phyloP scores from a whole-genome alignment of 2,797 vertebrate species.

The Notolepis coatsorum region DNA sequence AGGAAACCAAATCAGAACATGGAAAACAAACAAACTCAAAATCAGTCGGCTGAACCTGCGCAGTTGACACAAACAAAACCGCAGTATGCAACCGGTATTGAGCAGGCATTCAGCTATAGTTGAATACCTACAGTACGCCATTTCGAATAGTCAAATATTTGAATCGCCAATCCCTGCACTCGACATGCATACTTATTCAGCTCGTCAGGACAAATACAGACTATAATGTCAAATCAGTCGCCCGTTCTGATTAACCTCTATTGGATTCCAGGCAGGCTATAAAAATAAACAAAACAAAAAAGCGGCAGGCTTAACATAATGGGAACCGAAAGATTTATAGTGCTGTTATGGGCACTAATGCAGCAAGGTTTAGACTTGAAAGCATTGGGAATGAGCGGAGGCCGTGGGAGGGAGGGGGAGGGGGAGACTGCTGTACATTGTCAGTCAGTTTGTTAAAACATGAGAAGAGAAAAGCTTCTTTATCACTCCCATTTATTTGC shows the following conservation, averaged over 20 bases:
- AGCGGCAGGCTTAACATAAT: conserved; percentile 47
- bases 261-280: conserved; percentile 43
- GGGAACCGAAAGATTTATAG: conserved; percentile 43
- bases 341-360: conserved; percentile 61
- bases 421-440: conserved; percentile 12
- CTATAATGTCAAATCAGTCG: conserved; percentile 18
- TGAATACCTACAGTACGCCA: too few species aligned
- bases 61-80: too few species aligned
- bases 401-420: neutral
- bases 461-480: conserved; percentile 50
- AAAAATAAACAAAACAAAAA: conserved; percentile 49
- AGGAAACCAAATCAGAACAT: too few species aligned
- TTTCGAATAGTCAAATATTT: too few species aligned
- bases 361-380: conserved; percentile 50
- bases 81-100: too few species aligned
- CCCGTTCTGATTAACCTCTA: conserved; percentile 44
- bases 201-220: neutral
- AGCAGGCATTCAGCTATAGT: too few species aligned
- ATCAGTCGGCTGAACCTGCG: too few species aligned
- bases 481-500: conserved; percentile 45
- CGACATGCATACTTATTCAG: neutral
- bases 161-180: too few species aligned
- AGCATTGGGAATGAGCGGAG: conserved; percentile 35
- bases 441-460: conserved; percentile 17
- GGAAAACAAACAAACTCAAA: too few species aligned